Percentiles rank a stretch among this genome's conserved stretches.
Evolutionary conservation across 2,113 vertebrate genomes (phyloP).

Genomic region (Macrotus californicus): DNA sequence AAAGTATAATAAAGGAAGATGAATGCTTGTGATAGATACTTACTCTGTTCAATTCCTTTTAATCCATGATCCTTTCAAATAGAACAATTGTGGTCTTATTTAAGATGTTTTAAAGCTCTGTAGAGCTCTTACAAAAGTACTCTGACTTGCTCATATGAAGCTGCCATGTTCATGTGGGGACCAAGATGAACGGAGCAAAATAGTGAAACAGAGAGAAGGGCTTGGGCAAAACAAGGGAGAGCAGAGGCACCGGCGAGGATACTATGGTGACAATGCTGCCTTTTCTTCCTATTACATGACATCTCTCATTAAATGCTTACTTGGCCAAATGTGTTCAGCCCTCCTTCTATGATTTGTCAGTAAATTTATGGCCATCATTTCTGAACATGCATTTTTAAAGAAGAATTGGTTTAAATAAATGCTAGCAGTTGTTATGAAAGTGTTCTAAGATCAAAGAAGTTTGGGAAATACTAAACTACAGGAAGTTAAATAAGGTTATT

Average conservation of each 20-base stretch:
- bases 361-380: background rate
- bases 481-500: background rate
- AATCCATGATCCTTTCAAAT: slow-evolving; percentile 37
- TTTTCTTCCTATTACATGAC: background rate
- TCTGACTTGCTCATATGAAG: background rate
- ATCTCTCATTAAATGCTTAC: background rate
- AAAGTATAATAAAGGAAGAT: slow-evolving; percentile 32
- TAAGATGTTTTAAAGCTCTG: slow-evolving; percentile 28
- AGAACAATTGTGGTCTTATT: slow-evolving; percentile 24
- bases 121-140: background rate
- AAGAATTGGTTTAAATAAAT: slow-evolving; percentile 35
- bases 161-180: background rate
- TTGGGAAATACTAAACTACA: background rate
- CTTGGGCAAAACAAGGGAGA: background rate
- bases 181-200: background rate
- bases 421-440: background rate
- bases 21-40: slow-evolving; percentile 39
- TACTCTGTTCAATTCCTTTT: slow-evolving; percentile 32
- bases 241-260: background rate
- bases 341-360: background rate
- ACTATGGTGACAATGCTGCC: background rate
- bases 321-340: background rate
- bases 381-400: slow-evolving; percentile 18
- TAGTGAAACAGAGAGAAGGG: background rate
- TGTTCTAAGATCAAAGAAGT: background rate